Conservation (phyloP, 1,140 invertebrate species). For the Drosophila bipectinata region DNA sequence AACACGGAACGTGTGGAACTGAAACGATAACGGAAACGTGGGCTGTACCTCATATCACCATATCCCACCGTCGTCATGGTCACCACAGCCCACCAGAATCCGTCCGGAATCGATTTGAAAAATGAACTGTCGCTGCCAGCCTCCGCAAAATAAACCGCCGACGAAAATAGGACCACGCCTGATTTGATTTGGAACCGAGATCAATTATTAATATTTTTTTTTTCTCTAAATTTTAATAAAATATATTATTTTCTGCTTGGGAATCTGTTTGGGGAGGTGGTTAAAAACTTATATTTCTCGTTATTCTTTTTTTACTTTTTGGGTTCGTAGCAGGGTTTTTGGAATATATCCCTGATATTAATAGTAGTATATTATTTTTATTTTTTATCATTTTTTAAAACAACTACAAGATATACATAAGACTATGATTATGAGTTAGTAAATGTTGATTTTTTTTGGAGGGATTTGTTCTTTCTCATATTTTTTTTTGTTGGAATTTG, state of each 20-base stretch:
- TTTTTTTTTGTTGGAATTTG: conserved; percentile 37
- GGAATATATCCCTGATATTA: conserved; percentile 8
- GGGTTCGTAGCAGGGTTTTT: conserved; percentile 19
- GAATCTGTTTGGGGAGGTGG: conserved; percentile 30
- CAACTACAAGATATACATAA: conserved; percentile 78
- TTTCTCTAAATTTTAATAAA: conserved; percentile 2
- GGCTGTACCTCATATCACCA: conserved; percentile 98
- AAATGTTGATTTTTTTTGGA: conserved; percentile 12
- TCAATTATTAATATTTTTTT: conserved; percentile 33
- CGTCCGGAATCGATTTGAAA: conserved; percentile 99
- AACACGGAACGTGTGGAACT: conserved; percentile 34
- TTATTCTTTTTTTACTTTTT: conserved; percentile 20
- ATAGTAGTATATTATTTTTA: conserved; percentile 1
- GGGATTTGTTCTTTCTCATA: conserved; percentile 16
- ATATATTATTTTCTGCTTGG: conserved; percentile 55
- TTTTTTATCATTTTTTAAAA: conserved; percentile 46
- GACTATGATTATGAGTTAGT: conserved; percentile 47
- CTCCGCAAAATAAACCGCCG: conserved; percentile 99
- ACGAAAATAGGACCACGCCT: conserved; percentile 99
- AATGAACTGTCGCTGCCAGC: conserved; percentile 97
- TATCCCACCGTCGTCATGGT: conserved; percentile 99
- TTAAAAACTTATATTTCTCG: conserved; percentile 1
- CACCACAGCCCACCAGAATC: conserved; percentile 99
- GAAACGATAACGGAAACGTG: conserved; percentile 51
- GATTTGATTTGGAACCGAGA: conserved; percentile 83